Conservation (phyloP, 2,888 invertebrate genomes). For the Orgyia antiqua region DNA sequence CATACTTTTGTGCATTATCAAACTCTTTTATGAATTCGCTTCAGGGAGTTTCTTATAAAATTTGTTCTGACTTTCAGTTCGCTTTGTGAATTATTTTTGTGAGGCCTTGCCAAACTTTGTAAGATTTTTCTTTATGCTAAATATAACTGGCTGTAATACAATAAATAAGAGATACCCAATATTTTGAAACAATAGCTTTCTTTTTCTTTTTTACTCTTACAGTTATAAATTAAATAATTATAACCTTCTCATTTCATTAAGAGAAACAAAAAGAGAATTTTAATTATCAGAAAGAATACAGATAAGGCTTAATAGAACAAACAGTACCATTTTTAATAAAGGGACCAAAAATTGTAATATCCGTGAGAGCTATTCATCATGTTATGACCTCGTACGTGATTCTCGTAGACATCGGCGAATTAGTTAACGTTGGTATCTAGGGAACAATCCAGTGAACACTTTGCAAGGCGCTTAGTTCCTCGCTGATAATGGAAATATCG, state of each 20-base stretch:
- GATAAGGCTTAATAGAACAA: conserved; percentile 16
- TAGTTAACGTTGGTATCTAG: conserved; percentile 40
- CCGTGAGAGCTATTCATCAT: conserved; percentile 38
- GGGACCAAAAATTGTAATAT: conserved; percentile 27
- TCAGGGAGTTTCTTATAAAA: conserved; percentile 25
- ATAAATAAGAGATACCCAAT: too few relatives aligned
- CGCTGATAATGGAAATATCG: conserved; percentile 24
- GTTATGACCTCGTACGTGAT: conserved; percentile 44
- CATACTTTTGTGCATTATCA: conserved; percentile 22
- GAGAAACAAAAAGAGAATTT: too few relatives aligned
- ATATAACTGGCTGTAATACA: too few relatives aligned
- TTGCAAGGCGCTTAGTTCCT: conserved; percentile 19
- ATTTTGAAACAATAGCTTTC: too few relatives aligned
- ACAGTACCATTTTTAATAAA: conserved; percentile 24
- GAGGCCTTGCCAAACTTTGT: conserved; percentile 12
- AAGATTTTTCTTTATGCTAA: too few relatives aligned
- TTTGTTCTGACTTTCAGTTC: conserved; percentile 21
- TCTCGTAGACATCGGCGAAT: conserved; percentile 42
- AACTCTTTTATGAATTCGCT: conserved; percentile 26
- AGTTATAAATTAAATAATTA: too few relatives aligned
- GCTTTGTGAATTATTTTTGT: conserved; percentile 14
- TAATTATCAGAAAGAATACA: conserved; percentile 25
- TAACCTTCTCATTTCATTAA: too few relatives aligned
- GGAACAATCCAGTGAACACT: conserved; percentile 36
- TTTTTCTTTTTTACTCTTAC: too few relatives aligned